A percentile compares a stretch with the other conserved stretches of the same genome.
These are phyloP conservation scores for Stichopus horrens DNA, from an alignment of 53 echinoderm and acorn worm species.

Conservation along the genomic window DNA sequence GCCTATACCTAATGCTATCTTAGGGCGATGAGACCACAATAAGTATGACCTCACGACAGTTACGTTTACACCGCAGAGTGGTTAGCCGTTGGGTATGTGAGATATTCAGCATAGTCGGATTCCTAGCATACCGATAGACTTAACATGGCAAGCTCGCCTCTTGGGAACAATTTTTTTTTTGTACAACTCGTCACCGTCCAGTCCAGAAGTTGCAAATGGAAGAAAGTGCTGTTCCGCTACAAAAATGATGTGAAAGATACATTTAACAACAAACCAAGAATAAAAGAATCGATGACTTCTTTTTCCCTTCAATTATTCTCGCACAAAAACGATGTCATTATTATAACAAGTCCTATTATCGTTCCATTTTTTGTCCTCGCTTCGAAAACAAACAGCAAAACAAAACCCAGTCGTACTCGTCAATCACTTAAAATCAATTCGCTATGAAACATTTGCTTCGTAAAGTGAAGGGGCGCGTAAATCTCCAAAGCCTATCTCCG, in stretches of 20 bases:
- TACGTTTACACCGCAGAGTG: background rate
- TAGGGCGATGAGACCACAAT: background rate
- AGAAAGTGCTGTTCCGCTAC: background rate
- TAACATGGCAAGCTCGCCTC: constrained; percentile 43
- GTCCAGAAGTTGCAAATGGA: background rate
- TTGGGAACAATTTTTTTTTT: constrained; percentile 2
- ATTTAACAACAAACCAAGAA: too few species aligned
- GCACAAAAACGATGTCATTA: background rate
- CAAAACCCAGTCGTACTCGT: constrained; percentile 5
- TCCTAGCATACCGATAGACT: constrained; percentile 44
- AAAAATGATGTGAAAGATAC: too few species aligned
- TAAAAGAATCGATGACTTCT: too few species aligned
- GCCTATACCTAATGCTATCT: constrained; percentile 4
- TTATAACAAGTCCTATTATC: background rate
- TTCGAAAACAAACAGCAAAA: background rate
- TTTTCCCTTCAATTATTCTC: background rate
- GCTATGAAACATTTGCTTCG: constrained; percentile 24
- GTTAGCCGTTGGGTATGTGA: constrained; percentile 51
- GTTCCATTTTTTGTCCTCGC: background rate
- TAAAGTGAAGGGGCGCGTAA: background rate
- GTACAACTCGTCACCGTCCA: background rate
- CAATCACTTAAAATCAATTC: constrained; percentile 14
- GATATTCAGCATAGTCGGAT: constrained; percentile 45
- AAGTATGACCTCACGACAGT: constrained; percentile 5
- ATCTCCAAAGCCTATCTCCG: background rate